phyloP scores from a whole-genome alignment of 2,888 invertebrate genomes.

The Trichacis sp. region DNA sequence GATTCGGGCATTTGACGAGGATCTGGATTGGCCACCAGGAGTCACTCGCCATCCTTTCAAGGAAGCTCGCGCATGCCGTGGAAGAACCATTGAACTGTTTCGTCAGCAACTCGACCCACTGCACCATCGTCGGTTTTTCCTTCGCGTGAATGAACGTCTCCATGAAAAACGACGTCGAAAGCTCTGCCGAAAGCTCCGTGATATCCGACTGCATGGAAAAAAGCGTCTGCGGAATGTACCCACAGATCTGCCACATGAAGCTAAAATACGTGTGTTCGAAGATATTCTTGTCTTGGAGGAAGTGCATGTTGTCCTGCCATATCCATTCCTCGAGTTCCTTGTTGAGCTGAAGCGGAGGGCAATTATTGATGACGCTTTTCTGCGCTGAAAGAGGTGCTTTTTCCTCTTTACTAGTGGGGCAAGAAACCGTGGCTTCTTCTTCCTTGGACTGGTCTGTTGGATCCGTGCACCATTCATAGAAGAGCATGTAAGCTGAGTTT shows the following conservation, averaged over 20 bases:
- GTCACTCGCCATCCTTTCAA: constrained; percentile 92
- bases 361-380: constrained; percentile 38
- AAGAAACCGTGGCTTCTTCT: constrained; percentile 62
- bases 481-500: constrained; percentile 97
- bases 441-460: constrained; percentile 59
- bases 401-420: constrained; percentile 50
- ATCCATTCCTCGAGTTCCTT: constrained; percentile 94
- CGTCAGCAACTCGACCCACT: constrained; percentile 94
- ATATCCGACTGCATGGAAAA: constrained; percentile 83
- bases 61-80: constrained; percentile 91
- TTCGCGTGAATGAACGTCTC: constrained; percentile 97
- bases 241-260: constrained; percentile 97
- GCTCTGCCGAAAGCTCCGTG: constrained; percentile 85
- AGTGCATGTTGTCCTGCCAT: constrained; percentile 97
- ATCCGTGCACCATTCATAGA: constrained; percentile 85
- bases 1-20: constrained; percentile 94
- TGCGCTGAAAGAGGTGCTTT: constrained; percentile 41
- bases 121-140: constrained; percentile 97
- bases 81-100: constrained; percentile 94
- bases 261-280: constrained; percentile 97
- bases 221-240: constrained; percentile 91
- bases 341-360: constrained; percentile 73
- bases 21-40: constrained; percentile 97
- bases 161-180: constrained; percentile 94
- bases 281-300: constrained; percentile 93